Conservation (phyloP, 2,888 invertebrate genomes). For the Drosophila flavopinicola region DNA sequence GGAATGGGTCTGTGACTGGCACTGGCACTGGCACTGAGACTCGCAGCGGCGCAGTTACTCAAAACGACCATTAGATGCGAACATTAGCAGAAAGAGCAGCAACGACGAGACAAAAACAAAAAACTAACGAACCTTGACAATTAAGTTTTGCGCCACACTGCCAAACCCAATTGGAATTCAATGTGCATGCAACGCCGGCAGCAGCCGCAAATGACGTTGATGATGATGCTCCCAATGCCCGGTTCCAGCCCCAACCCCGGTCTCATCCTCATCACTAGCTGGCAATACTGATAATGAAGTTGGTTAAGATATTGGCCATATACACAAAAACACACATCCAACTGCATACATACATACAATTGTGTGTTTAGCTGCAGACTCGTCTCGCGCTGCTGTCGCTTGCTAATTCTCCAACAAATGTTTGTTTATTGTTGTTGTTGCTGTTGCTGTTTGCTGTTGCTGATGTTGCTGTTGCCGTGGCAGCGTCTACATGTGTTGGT, state of each 20-base stretch:
- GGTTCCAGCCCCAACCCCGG: constrained; percentile 4
- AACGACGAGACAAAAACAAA: constrained; percentile 45
- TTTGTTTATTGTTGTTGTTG: constrained; percentile 54
- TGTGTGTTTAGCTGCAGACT: constrained; percentile 16
- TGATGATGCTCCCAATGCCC: constrained; percentile 59
- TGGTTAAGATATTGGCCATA: constrained; percentile 53
- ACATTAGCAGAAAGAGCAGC: constrained; percentile 64
- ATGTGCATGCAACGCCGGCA: constrained; percentile 70
- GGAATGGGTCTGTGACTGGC: constrained; percentile 15
- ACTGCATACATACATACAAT: constrained; percentile 4
- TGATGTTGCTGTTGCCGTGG: constrained; percentile 32
- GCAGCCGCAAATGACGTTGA: constrained; percentile 68
- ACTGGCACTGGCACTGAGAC: constrained; percentile 9
- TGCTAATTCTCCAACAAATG: constrained; percentile 75
- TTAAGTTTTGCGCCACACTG: constrained; percentile 77
- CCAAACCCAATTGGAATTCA: constrained; percentile 77
- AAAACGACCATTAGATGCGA: constrained; percentile 76
- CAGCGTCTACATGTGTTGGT: constrained; percentile 72
- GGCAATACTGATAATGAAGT: constrained; percentile 61
- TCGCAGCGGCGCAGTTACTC: constrained; percentile 64
- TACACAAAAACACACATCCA: constrained; percentile 10
- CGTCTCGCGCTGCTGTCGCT: constrained; percentile 53
- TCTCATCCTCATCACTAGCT: constrained; percentile 48
- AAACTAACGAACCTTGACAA: constrained; percentile 78
- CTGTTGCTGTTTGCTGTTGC: constrained; percentile 8